These are phyloP conservation scores for Linepithema humile DNA, from an alignment of 1,140 invertebrate genomes.

Conservation along the genomic window DNA sequence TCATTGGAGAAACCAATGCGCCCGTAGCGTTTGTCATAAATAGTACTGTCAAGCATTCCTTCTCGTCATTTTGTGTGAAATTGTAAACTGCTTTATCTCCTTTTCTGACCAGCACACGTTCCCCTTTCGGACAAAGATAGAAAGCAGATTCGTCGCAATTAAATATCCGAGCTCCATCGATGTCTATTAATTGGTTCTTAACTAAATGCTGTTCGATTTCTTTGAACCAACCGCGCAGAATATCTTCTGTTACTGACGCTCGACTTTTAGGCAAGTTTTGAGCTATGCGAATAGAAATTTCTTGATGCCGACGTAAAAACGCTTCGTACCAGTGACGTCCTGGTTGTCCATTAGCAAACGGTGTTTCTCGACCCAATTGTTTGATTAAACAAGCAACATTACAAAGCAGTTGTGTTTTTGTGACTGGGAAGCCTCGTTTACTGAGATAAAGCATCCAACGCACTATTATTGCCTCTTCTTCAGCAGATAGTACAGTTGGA, in stretches of 20 bases:
- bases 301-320: conserved; percentile 73
- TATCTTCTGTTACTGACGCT: conserved; percentile 65
- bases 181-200: conserved; percentile 40
- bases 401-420: conserved; percentile 72
- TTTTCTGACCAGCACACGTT: conserved; percentile 27
- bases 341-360: conserved; percentile 72
- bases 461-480: conserved; percentile 4
- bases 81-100: conserved; percentile 28
- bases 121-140: conserved; percentile 16
- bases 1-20: conserved; percentile 37
- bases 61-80: conserved; percentile 30
- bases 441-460: conserved; percentile 73
- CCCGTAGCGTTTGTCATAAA: conserved; percentile 47
- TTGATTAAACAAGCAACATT: conserved; percentile 74
- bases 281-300: conserved; percentile 66
- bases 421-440: conserved; percentile 76
- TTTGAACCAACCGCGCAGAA: conserved; percentile 65
- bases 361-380: conserved; percentile 66
- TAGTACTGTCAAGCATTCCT: conserved; percentile 33
- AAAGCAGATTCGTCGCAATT: conserved; percentile 32
- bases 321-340: conserved; percentile 68
- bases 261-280: conserved; percentile 72
- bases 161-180: conserved; percentile 28
- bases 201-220: conserved; percentile 65
- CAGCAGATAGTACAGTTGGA: conserved; percentile 3